Evolutionary conservation across 2,888 invertebrate species (phyloP).

Genomic region (Nymphalis c-album): DNA sequence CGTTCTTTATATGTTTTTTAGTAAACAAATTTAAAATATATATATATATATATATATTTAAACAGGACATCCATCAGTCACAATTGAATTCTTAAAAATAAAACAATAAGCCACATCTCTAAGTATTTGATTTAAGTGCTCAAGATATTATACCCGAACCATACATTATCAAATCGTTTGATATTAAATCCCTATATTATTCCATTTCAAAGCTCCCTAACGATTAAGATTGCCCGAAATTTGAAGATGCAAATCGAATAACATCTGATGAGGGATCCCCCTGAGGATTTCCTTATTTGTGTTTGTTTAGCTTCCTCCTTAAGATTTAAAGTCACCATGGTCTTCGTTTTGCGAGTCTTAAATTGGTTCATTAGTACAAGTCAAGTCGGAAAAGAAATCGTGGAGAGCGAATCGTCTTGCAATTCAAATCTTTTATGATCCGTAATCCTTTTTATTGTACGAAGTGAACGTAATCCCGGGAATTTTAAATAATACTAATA

Average conservation of each 20-base stretch:
- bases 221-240: constrained; percentile 39
- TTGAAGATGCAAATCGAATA: constrained; percentile 51
- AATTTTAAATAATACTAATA: background rate
- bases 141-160: constrained; percentile 11
- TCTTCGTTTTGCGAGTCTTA: constrained; percentile 49
- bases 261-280: constrained; percentile 44
- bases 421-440: constrained; percentile 20
- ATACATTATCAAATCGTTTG: constrained; percentile 29
- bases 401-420: constrained; percentile 9
- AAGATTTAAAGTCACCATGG: constrained; percentile 47
- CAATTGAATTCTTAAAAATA: too few species aligned
- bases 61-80: too few species aligned
- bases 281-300: constrained; percentile 47
- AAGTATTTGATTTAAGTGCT: constrained; percentile 2
- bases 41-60: too few species aligned
- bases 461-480: background rate
- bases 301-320: constrained; percentile 47
- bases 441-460: constrained; percentile 4
- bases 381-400: constrained; percentile 31
- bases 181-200: constrained; percentile 35
- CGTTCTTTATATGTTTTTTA: too few species aligned
- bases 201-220: constrained; percentile 29
- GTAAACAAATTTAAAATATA: too few species aligned
- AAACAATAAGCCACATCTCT: too few species aligned
- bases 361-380: constrained; percentile 56